Base-by-base conservation (phyloP, 2,888 invertebrate genomes). In the Fragum fragum region DNA sequence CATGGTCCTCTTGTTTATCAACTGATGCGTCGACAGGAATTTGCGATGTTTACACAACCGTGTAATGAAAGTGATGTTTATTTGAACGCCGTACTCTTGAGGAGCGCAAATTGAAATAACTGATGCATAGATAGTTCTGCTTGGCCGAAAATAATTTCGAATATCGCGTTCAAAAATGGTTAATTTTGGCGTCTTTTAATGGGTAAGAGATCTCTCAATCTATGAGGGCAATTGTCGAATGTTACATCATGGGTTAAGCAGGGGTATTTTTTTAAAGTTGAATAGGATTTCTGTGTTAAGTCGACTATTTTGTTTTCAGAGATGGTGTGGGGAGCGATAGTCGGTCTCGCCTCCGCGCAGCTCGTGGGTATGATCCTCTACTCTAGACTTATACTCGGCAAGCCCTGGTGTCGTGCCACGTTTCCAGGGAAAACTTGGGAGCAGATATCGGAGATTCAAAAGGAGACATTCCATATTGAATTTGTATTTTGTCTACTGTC, bases 281-380 rank as follows among this genome's bases (percentile, higher is more conserved):
- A n/a, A n/a, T n/a, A n/a, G n/a, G n/a, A n/a, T n/a, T n/a, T n/a
- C n/a, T n/a, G n/a, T n/a, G n/a, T n/a, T n/a, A n/a, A n/a, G n/a
- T n/a, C n/a, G 32, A 6, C 32, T 36, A 6, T 36, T 36, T 9
- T 47, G 14, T 16, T 47, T 47, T 26, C 7, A 61, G 32, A 23
- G 23, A 88, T 87, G 87, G 87, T 89, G 57, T 87, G 85, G 86
- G 90, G 90, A 55, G 88, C 88, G 18, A 76, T 89, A 0, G 81
- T 81, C 6, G 87, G 87, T 1, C 76, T 88, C 61, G 83, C 75
- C 1, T 47, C 79, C 9, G 83, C 82, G 29, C 87, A 88, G 81
- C 32, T 89, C 14, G 55, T 89, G 11, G 88, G 89, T n/a, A 72
- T 81, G 53, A 42, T 90, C 23, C 82, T 88, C 74, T 90, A 90